These are phyloP conservation scores for Ophion ellenae DNA, from an alignment of 2,888 invertebrate genomes.

Conservation along the genomic window DNA sequence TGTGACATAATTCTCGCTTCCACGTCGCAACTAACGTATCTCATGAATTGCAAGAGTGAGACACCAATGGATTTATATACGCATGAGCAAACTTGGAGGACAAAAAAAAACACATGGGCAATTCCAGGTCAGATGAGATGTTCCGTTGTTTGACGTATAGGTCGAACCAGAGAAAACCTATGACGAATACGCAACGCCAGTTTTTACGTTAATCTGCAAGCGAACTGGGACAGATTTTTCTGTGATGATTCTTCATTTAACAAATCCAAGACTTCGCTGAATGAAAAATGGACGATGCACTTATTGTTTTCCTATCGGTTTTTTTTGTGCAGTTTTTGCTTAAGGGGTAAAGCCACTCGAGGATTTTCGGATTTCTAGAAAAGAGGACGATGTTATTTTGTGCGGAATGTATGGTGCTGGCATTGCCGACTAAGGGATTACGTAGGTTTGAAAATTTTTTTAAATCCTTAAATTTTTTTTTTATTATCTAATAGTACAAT, in stretches of 20 bases:
- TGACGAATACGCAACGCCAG: neutral
- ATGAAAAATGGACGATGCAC: too few relatives aligned
- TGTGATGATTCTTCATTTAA: neutral
- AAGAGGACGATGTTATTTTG: too few relatives aligned
- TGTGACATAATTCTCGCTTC: constrained; percentile 64
- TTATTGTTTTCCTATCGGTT: too few relatives aligned
- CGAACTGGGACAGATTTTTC: neutral
- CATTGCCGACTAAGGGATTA: too few relatives aligned
- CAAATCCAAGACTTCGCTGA: too few relatives aligned
- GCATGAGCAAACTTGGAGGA: constrained; percentile 1
- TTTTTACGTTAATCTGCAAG: neutral
- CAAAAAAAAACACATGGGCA: neutral
- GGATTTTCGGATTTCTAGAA: too few relatives aligned
- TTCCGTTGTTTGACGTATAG: neutral
- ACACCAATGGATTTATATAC: constrained; percentile 18
- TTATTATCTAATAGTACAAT: too few relatives aligned
- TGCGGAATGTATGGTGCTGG: too few relatives aligned
- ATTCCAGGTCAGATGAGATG: neutral
- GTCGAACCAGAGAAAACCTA: neutral
- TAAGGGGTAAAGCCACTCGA: too few relatives aligned
- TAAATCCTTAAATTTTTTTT: too few relatives aligned
- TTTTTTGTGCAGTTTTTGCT: too few relatives aligned
- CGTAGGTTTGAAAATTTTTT: too few relatives aligned
- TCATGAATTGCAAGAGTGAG: constrained; percentile 33
- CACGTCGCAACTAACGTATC: constrained; percentile 57